Conservation (phyloP, 2,113 vertebrate genomes). For the Egretta garzetta region DNA sequence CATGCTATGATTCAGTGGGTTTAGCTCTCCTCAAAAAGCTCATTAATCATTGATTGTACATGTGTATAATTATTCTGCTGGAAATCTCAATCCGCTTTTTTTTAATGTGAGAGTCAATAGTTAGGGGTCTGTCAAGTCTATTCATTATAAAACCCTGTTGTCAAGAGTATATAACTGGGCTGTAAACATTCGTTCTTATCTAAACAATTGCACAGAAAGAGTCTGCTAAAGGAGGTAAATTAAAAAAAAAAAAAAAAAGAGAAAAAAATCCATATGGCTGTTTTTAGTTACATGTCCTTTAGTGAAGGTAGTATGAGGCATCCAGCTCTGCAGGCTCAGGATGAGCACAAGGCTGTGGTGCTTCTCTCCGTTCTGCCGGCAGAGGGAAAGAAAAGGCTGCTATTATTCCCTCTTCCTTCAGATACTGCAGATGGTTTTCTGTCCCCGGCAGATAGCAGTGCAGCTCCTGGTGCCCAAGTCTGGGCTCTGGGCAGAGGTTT, state of each 20-base stretch:
- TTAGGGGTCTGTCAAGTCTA: background rate
- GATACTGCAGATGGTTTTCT: background rate
- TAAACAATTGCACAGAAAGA: background rate
- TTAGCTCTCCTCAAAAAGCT: slow-evolving; percentile 24
- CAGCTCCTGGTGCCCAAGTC: background rate
- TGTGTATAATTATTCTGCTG: slow-evolving; percentile 36
- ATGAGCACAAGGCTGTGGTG: background rate
- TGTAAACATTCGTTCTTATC: background rate
- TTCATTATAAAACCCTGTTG: background rate
- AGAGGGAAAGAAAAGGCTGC: slow-evolving; percentile 21
- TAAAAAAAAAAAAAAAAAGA: background rate
- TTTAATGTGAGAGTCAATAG: slow-evolving; percentile 17
- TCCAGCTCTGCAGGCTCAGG: background rate
- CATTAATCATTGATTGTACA: slow-evolving; percentile 9
- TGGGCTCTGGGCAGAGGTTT: background rate
- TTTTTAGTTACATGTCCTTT: background rate
- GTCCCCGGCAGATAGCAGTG: background rate
- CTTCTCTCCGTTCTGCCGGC: background rate
- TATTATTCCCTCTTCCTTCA: background rate
- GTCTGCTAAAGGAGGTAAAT: background rate
- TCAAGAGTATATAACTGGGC: background rate
- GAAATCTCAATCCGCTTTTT: slow-evolving; percentile 33
- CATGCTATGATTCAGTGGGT: background rate
- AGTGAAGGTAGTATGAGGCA: background rate
- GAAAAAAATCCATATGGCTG: background rate